Evolutionary conservation across 2,113 vertebrate genomes (phyloP), one percentile per base, ranked within the genome.

Genomic region (Semnornis frantzii): DNA sequence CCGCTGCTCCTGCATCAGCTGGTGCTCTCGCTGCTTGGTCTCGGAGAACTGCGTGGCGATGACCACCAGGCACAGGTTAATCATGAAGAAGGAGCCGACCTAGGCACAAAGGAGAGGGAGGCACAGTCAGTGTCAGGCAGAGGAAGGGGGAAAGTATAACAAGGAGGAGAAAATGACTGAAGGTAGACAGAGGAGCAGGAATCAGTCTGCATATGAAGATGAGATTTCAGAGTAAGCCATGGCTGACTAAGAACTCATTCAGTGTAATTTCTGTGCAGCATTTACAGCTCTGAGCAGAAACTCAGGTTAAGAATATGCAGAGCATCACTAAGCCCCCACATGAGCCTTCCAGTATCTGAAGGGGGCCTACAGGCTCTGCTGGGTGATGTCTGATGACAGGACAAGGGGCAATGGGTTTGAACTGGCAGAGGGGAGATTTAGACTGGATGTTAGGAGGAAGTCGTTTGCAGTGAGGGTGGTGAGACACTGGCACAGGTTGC

Each of bases 21-120:
- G 99, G 96, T 99, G 99, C 96, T 99, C 99, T 60, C 99, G 97
- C 97, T 99, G 99, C 97, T 99, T 99, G 57, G 99, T 99, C 98
- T 99, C 99, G 0, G 99, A 99, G 97, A 99, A 99, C 97, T 99
- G 99, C 3, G 99, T 99, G 86, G 99, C 99, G 27, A 99, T 99
- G 95, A 99, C 99, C 93, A 99, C 99, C 90, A 99, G 98, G 98
- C 99, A 99, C 95, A 99, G 98, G 97, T 99, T 99, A 73, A 96
- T 97, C 97, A 97, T 97, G 90, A 97, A 97, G 91, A 97, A 97
- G 52, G 97, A 97, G n/a, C 96, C 96, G 77, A 95, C 95, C 95
- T 96, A 66, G 42, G 23, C 78, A 39, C 57, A 64, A 84, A 70
- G 16, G 48, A 92, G 79, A 13, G 71, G 24, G 27, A 79, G 37